These are phyloP conservation scores for Epinephelus coioides DNA, from an alignment of 2,797 vertebrate species.

Conservation along the genomic window DNA sequence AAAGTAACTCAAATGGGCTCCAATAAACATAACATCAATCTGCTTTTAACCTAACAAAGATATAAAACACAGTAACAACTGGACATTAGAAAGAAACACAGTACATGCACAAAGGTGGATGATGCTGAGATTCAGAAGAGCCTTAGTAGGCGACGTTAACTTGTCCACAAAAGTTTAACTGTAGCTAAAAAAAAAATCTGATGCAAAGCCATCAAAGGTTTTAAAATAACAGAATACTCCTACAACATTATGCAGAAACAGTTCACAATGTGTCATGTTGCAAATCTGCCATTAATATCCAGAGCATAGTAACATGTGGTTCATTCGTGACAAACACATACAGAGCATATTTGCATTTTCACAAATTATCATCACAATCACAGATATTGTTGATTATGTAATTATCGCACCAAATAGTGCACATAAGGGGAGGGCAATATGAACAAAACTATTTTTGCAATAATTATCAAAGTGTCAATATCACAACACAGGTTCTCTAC, in stretches of 20 bases:
- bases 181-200: constrained; percentile 1
- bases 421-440: neutral
- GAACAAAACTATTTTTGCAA: neutral
- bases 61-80: constrained; percentile 31
- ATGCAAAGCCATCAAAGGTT: constrained; percentile 8
- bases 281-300: neutral
- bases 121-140: constrained; percentile 3
- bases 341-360: neutral
- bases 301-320: neutral
- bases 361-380: constrained; percentile 6
- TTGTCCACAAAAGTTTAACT: neutral
- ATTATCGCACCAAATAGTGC: neutral
- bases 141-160: neutral
- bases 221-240: constrained; percentile 13
- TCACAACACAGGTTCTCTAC: neutral
- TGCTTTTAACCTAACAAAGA: constrained; percentile 21
- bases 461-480: neutral
- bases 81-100: constrained; percentile 5
- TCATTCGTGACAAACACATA: neutral
- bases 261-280: neutral
- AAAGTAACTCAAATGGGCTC: constrained; percentile 1
- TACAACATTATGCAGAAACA: constrained; percentile 5
- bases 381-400: neutral
- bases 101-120: constrained; percentile 5
- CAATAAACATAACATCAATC: neutral